Conservation (phyloP, 2,888 invertebrate genomes). For the Pandemis cinnamomeana region DNA sequence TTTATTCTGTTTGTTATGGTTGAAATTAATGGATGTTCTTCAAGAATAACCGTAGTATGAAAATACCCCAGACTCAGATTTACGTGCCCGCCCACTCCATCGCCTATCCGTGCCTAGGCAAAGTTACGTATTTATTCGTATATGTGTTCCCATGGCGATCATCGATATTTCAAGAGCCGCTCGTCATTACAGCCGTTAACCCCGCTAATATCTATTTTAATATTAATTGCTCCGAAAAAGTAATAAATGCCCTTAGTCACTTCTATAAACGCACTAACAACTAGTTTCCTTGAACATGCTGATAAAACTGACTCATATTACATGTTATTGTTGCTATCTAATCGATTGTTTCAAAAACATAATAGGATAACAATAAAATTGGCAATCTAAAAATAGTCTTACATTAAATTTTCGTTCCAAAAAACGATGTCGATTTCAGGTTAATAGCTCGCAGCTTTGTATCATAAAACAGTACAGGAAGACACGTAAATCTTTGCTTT, state of each 20-base stretch:
- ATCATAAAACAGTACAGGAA: conserved; percentile 9
- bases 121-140: conserved; percentile 52
- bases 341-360: neutral
- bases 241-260: conserved; percentile 1
- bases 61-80: conserved; percentile 66
- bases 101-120: conserved; percentile 47
- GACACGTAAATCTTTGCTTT: neutral
- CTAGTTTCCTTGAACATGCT: neutral
- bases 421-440: conserved; percentile 10
- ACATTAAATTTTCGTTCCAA: neutral
- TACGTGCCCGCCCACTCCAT: conserved; percentile 60
- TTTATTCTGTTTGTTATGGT: conserved; percentile 24
- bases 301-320: neutral
- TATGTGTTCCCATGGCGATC: conserved; percentile 59
- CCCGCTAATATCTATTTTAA: conserved; percentile 35
- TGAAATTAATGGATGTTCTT: conserved; percentile 40
- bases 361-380: neutral
- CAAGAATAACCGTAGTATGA: conserved; percentile 52
- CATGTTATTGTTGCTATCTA: neutral
- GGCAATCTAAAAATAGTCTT: neutral
- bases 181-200: conserved; percentile 47
- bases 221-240: conserved; percentile 24
- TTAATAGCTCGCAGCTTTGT: conserved; percentile 15
- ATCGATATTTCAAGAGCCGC: conserved; percentile 46
- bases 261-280: neutral